These are phyloP conservation scores for Triplophysa rosa DNA, from an alignment of 2,113 vertebrate species.

Conservation along the genomic window DNA sequence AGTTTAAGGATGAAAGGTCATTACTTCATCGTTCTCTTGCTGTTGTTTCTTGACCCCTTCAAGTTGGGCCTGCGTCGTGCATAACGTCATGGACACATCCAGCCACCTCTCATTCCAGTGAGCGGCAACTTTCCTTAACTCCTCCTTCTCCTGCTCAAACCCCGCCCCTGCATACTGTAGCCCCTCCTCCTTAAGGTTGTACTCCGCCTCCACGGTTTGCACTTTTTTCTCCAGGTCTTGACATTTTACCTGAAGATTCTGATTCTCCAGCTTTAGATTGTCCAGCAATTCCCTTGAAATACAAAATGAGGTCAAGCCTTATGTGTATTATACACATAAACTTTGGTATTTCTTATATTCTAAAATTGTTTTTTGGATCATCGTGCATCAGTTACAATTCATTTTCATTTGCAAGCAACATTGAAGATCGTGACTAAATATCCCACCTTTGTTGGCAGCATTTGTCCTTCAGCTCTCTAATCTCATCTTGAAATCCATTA, in stretches of 20 bases:
- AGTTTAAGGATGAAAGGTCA: not conserved
- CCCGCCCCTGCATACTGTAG: constrained; percentile 49
- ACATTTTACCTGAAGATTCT: constrained; percentile 59
- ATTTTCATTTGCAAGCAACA: not conserved
- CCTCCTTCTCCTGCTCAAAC: constrained; percentile 53
- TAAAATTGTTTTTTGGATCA: too few relatives aligned
- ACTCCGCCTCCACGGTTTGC: constrained; percentile 54
- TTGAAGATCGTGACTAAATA: not conserved
- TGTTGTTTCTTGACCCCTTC: constrained; percentile 55
- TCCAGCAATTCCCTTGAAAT: constrained; percentile 61
- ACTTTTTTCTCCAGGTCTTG: constrained; percentile 58
- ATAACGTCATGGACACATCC: constrained; percentile 63
- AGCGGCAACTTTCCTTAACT: constrained; percentile 61
- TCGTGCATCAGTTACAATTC: too few relatives aligned
- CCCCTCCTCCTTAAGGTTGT: constrained; percentile 56
- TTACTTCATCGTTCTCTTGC: constrained; percentile 32
- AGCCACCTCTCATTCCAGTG: constrained; percentile 75
- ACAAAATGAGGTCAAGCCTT: not conserved
- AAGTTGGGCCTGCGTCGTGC: constrained; percentile 66
- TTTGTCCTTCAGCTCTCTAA: constrained; percentile 53
- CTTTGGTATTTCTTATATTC: too few relatives aligned
- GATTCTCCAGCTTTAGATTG: constrained; percentile 62
- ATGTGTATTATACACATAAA: not conserved
- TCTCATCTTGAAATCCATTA: constrained; percentile 38
- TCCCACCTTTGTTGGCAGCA: constrained; percentile 68